These are phyloP conservation scores for Cerastis leucographa DNA, from an alignment of 2,888 invertebrate species.

Conservation along the genomic window DNA sequence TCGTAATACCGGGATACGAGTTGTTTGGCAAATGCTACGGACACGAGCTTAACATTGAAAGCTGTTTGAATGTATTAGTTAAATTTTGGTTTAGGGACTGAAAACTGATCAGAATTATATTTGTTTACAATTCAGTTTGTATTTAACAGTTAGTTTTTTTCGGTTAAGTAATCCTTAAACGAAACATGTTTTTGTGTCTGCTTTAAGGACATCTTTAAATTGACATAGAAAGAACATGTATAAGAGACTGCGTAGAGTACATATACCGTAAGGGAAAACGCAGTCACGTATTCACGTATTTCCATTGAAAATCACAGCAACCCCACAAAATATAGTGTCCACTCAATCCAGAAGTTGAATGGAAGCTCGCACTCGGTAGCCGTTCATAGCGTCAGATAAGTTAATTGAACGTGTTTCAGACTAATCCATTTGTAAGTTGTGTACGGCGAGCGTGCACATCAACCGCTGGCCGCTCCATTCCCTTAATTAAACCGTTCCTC, in stretches of 20 bases:
- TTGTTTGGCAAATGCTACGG: conserved; percentile 35
- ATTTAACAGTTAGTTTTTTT: too few species aligned
- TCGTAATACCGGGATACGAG: conserved; percentile 44
- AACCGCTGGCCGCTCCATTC: conserved; percentile 78
- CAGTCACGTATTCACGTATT: background rate
- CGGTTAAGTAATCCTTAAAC: too few species aligned
- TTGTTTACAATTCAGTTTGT: background rate
- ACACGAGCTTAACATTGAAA: conserved; percentile 22
- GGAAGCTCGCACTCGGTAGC: conserved; percentile 57
- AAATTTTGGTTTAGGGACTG: background rate
- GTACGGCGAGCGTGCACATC: conserved; percentile 69
- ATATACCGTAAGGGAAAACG: background rate
- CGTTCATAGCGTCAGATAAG: conserved; percentile 73
- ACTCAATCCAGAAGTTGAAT: conserved; percentile 41
- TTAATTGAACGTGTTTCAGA: conserved; percentile 80
- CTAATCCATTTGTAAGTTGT: conserved; percentile 87
- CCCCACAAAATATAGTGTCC: conserved; percentile 19
- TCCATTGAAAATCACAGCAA: conserved; percentile 4
- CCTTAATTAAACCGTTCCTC: conserved; percentile 86
- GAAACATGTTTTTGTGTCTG: background rate
- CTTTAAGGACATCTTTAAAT: background rate
- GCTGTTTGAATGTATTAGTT: conserved; percentile 14
- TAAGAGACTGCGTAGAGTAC: background rate
- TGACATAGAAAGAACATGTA: background rate
- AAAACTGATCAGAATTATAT: background rate